Evolutionary conservation across 2,113 vertebrate species (phyloP).

Genomic region (Anhinga rufa): DNA sequence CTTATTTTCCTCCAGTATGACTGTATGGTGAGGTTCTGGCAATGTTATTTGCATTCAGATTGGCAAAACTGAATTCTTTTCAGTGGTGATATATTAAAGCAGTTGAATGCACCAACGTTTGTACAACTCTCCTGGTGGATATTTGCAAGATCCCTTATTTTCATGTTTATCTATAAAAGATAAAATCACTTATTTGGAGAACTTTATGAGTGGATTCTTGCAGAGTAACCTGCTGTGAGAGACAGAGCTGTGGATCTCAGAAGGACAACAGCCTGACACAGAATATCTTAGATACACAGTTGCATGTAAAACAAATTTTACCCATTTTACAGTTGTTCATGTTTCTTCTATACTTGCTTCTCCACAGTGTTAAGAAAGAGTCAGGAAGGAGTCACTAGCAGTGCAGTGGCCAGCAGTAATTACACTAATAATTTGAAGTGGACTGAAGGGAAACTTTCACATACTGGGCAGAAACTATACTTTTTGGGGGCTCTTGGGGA

Average conservation of each 20-base stretch:
- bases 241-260: neutral
- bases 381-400: neutral
- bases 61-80: constrained; percentile 15
- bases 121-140: neutral
- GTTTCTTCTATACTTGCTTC: neutral
- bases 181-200: neutral
- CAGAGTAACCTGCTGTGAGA: neutral
- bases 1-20: neutral
- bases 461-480: neutral
- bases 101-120: neutral
- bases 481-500: neutral
- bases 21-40: neutral
- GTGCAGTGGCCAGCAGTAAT: neutral
- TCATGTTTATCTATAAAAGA: neutral
- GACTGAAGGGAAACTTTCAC: neutral
- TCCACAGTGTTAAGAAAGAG: neutral
- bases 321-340: neutral
- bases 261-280: neutral
- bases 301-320: neutral
- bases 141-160: neutral
- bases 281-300: neutral
- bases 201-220: neutral
- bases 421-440: neutral
- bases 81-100: constrained; percentile 4
- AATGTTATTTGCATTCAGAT: constrained; percentile 10